These are phyloP conservation scores for Grus americana DNA, from an alignment of 2,113 vertebrate species.

Conservation along the genomic window DNA sequence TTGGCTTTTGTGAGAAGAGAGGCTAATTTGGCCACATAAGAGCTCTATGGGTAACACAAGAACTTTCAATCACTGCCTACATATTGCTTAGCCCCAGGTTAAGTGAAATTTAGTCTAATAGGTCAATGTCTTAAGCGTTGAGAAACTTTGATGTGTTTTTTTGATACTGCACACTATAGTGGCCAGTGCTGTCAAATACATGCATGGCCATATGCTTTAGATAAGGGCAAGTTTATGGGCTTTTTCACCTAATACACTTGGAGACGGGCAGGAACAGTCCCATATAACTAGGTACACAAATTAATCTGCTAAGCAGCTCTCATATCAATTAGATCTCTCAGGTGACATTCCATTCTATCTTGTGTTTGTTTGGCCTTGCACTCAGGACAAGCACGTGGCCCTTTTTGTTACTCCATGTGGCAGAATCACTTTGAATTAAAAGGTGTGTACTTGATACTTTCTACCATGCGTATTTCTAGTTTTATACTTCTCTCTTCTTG, in stretches of 20 bases:
- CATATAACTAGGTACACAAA: neutral
- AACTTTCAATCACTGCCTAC: slow-evolving; percentile 42
- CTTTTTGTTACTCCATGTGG: neutral
- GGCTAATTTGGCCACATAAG: neutral
- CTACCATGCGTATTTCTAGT: neutral
- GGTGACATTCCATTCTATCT: neutral
- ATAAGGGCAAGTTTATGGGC: neutral
- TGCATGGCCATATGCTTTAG: neutral
- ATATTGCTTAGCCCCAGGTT: neutral
- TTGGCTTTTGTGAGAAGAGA: neutral
- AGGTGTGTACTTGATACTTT: neutral
- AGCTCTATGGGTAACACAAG: neutral
- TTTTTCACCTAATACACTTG: neutral
- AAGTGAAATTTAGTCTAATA: neutral
- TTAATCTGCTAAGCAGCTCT: neutral
- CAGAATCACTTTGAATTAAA: neutral
- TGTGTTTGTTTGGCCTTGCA: neutral
- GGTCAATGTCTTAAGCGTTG: neutral
- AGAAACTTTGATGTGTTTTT: neutral
- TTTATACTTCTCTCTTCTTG: neutral
- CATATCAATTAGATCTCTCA: neutral
- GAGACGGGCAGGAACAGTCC: neutral
- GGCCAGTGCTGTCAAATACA: neutral
- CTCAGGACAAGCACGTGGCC: neutral
- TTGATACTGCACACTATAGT: neutral